phyloP scores from a whole-genome alignment of 2,888 invertebrate genomes.

The Calliopum simillimum region DNA sequence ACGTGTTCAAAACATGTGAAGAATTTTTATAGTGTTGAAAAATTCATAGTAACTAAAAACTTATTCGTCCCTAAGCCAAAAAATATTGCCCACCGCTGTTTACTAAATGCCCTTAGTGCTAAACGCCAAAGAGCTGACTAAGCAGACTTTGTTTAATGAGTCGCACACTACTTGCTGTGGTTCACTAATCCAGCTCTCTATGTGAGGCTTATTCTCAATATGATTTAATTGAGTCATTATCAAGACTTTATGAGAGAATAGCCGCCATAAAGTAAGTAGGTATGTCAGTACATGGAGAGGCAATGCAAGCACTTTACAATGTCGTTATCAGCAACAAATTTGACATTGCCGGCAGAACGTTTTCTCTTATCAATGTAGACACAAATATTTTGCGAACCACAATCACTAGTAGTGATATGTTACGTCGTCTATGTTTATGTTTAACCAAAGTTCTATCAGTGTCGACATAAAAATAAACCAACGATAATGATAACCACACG shows the following conservation, averaged over 20 bases:
- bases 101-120: background rate
- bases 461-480: no score
- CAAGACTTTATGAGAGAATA: background rate
- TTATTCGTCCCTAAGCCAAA: no score
- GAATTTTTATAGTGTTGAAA: no score
- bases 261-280: background rate
- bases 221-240: slow-evolving; percentile 14
- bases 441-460: no score
- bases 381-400: no score
- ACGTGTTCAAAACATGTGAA: no score
- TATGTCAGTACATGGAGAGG: background rate
- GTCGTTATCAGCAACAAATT: slow-evolving; percentile 4
- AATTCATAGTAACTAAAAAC: background rate
- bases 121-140: background rate
- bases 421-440: no score
- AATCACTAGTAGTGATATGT: no score
- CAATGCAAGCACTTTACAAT: no score
- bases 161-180: background rate
- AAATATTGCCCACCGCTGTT: background rate
- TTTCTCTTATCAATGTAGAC: background rate
- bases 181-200: background rate
- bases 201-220: background rate
- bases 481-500: no score
- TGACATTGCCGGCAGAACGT: background rate
- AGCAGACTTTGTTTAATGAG: no score